These are phyloP conservation scores for Homalodisca vitripennis DNA, from an alignment of 1,140 invertebrate species.

Conservation along the genomic window DNA sequence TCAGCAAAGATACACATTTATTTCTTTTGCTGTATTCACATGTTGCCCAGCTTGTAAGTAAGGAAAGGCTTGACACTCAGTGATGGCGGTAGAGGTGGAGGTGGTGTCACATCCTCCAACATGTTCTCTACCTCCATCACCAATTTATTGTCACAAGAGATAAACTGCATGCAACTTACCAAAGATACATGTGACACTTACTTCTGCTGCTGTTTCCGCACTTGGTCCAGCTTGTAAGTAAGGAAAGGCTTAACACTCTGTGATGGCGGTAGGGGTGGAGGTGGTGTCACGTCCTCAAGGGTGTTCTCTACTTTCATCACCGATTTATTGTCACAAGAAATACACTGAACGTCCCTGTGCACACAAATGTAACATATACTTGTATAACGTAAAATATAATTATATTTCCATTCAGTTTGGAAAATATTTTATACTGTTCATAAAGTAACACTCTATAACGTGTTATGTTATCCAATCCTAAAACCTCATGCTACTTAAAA, in stretches of 20 bases:
- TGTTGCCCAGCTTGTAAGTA: conserved; percentile 62
- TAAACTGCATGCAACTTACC: too few relatives aligned
- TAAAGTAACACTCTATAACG: too few relatives aligned
- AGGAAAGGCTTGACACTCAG: conserved; percentile 61
- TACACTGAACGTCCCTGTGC: conserved; percentile 66
- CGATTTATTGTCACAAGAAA: conserved; percentile 69
- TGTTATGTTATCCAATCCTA: too few relatives aligned
- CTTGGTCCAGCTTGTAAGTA: conserved; percentile 62
- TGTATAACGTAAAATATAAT: too few relatives aligned
- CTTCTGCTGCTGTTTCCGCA: conserved; percentile 56
- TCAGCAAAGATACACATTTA: too few relatives aligned
- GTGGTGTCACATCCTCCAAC: conserved; percentile 47
- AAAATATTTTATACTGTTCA: too few relatives aligned
- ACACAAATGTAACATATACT: too few relatives aligned
- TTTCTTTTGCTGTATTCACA: conserved; percentile 56
- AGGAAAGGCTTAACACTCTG: conserved; percentile 61
- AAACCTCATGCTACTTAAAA: too few relatives aligned
- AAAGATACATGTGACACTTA: conserved; percentile 35
- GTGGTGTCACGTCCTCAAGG: conserved; percentile 47
- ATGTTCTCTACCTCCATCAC: conserved; percentile 62
- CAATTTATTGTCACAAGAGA: conserved; percentile 69
- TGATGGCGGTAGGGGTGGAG: conserved; percentile 47
- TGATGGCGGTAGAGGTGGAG: conserved; percentile 47
- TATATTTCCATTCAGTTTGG: too few relatives aligned
- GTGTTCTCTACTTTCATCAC: conserved; percentile 62